These are phyloP conservation scores for Papilio helenus DNA, from an alignment of 1,140 invertebrate species.

Conservation along the genomic window DNA sequence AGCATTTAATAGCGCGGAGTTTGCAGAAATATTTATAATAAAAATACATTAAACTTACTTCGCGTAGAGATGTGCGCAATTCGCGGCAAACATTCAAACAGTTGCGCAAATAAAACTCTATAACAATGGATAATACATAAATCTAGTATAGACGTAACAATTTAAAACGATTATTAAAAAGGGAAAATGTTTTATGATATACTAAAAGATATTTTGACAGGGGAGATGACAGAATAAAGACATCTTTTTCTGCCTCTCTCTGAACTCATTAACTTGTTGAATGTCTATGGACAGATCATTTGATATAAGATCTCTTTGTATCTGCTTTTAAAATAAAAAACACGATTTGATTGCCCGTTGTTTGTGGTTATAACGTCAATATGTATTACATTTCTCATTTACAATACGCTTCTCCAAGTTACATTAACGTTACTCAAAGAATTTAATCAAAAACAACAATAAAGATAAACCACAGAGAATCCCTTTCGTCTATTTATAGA, in stretches of 20 bases:
- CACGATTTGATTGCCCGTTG: neutral
- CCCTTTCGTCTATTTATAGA: slow-evolving; percentile 14
- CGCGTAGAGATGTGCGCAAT: neutral
- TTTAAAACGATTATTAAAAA: too few species aligned
- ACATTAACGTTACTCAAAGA: slow-evolving; percentile 15
- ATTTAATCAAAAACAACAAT: slow-evolving; percentile 31
- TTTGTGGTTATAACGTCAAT: neutral
- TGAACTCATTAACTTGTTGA: too few species aligned
- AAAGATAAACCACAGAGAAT: slow-evolving; percentile 23
- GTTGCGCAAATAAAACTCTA: neutral
- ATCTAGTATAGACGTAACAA: neutral
- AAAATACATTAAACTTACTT: neutral
- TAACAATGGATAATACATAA: neutral
- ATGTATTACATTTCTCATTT: slow-evolving; percentile 1
- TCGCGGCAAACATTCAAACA: slow-evolving; percentile 5
- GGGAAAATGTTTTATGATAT: too few species aligned
- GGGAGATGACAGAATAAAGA: too few species aligned
- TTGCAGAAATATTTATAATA: slow-evolving; percentile 13
- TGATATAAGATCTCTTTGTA: neutral
- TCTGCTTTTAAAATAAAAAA: too few species aligned
- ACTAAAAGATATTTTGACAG: too few species aligned
- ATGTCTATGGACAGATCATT: neutral
- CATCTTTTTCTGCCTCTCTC: neutral
- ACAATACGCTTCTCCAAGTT: neutral
- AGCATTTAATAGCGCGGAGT: slow-evolving; percentile 1